These are phyloP conservation scores for Chiloscyllium punctatum DNA, from an alignment of 2,797 vertebrate species.

Conservation along the genomic window DNA sequence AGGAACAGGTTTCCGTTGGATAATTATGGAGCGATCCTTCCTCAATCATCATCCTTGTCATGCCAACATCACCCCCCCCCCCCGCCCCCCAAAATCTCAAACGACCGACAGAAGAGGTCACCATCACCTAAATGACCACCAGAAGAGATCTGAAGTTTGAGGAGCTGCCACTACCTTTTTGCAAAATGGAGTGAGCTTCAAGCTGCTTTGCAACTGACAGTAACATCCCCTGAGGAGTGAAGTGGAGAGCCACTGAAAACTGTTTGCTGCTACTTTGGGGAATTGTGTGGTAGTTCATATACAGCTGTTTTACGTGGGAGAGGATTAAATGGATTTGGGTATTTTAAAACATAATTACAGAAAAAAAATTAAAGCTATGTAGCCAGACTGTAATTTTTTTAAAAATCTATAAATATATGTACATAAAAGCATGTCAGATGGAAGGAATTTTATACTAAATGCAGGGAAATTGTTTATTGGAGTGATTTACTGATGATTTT, in stretches of 20 bases:
- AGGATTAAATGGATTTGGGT: slow-evolving; percentile 25
- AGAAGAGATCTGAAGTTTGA: neutral
- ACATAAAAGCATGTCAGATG: neutral
- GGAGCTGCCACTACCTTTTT: neutral
- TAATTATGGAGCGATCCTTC: neutral
- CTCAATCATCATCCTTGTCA: neutral
- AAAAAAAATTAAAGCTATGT: neutral
- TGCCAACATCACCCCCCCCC: neutral
- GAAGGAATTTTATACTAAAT: neutral
- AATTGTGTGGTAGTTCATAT: neutral
- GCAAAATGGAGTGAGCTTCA: neutral
- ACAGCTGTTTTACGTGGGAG: neutral
- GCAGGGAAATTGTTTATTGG: neutral
- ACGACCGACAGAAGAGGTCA: neutral
- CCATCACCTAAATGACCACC: neutral
- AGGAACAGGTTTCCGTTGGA: neutral
- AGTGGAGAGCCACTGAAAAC: neutral
- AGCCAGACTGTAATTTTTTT: neutral
- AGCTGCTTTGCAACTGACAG: neutral
- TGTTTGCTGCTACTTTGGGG: neutral
- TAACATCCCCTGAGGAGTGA: neutral
- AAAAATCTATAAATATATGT: neutral
- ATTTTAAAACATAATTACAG: slow-evolving; percentile 22
- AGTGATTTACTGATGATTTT: neutral
- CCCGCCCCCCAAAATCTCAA: too few species aligned